Evolutionary conservation across 2,888 invertebrate species (phyloP), one percentile per base, ranked within the genome.

Genomic region (Eupithecia centaureata): DNA sequence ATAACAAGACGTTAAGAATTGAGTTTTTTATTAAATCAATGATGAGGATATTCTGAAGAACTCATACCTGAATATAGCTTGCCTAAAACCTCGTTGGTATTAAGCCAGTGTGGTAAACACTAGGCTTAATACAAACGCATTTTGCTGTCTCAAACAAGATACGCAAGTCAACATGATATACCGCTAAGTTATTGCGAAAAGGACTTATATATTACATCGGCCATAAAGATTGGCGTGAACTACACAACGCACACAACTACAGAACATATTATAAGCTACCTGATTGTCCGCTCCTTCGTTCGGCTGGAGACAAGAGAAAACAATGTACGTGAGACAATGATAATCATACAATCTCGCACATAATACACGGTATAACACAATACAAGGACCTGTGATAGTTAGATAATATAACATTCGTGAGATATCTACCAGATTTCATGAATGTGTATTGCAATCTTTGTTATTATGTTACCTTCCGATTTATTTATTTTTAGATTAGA

Each of bases 261-360:
- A 57, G 35, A 51, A 68, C 32, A 52, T 35, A 64, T 65, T 70
- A 76, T 76, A 67, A 74, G 72, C 81, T 89, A 93, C 92, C 92
- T 93, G 92, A 88, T 91, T 91, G 81, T 91, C 92, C 77, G 91
- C 87, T 89, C 91, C 92, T 89, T 88, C 87, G 88, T 91, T 89
- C 74, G 88, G 90, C 92, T 93, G 89, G 80, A 84, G 89, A 88
- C 86, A 90, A 91, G 82, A 89, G 84, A 91, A 89, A 89, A 88
- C 79, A 83, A 82, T 80, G 74, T 72, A 75, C 79, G 78, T 81
- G 77, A 82, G 75, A 82, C 65, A 47, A 47, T 47, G 18, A 80
- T 64, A 33, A 73, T 72, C 67, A 74, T 75, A 78, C 71, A 68
- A 73, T 72, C 73, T 66, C 59, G 61, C 57, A 66, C 63, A 65